phyloP scores from a whole-genome alignment of 2,113 vertebrate species.

The Uropsilus gracilis region DNA sequence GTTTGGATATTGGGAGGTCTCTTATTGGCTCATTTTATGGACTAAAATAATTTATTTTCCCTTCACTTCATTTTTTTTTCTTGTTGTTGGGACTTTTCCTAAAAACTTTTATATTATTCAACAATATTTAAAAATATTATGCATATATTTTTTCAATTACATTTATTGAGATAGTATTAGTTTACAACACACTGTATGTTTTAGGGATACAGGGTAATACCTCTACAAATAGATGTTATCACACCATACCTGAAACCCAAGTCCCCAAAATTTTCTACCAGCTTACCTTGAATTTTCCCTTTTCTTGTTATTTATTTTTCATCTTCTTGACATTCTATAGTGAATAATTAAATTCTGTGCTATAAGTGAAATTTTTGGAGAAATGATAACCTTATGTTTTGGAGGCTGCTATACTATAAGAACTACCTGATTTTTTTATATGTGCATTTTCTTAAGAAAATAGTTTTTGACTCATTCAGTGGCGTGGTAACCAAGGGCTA shows the following conservation, averaged over 20 bases:
- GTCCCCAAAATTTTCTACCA: no score
- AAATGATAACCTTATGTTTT: background rate
- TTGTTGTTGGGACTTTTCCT: no score
- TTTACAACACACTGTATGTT: no score
- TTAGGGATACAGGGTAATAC: no score
- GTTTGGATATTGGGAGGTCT: background rate
- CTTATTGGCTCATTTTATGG: background rate
- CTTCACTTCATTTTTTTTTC: background rate
- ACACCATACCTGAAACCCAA: no score
- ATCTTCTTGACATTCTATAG: background rate
- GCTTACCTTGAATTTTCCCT: no score
- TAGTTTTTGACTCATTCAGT: background rate
- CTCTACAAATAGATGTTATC: no score
- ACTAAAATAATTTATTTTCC: background rate
- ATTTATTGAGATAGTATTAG: no score
- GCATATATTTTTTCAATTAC: no score
- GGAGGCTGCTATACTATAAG: background rate
- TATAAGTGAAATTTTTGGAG: background rate
- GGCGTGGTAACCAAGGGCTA: background rate
- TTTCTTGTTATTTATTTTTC: background rate
- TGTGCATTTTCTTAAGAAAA: background rate
- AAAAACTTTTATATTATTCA: no score
- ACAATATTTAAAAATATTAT: no score
- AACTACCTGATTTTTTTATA: conserved; percentile 40
- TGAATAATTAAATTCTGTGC: conserved; percentile 34